Evolutionary conservation across 1,140 invertebrate genomes (phyloP).

Genomic region (Hesperophylax magnus): DNA sequence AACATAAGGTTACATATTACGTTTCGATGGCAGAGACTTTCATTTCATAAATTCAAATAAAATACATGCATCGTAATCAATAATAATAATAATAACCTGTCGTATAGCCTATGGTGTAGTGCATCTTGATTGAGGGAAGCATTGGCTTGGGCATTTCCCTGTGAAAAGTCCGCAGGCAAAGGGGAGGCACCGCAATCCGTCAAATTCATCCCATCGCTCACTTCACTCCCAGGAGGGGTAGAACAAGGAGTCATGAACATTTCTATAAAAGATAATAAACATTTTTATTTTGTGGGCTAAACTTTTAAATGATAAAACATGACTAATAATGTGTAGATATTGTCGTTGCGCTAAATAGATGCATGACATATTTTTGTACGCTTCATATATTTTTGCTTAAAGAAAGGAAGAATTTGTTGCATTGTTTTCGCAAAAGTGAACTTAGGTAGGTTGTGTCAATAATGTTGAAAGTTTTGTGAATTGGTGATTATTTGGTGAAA

Average conservation of each 20-base stretch:
- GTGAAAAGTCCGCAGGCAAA: constrained; percentile 57
- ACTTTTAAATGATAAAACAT: no score
- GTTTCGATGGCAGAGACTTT: no score
- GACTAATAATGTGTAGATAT: no score
- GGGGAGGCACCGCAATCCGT: constrained; percentile 65
- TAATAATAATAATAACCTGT: constrained; percentile 66
- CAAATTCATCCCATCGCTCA: constrained; percentile 62
- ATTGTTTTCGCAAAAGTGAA: no score
- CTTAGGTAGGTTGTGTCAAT: no score
- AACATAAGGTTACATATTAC: background rate
- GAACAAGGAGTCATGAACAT: constrained; percentile 93
- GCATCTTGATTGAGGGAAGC: constrained; percentile 74
- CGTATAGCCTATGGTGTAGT: constrained; percentile 84
- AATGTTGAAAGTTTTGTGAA: no score
- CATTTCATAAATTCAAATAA: background rate
- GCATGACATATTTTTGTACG: no score
- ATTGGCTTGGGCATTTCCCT: constrained; percentile 59
- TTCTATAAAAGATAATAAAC: constrained; percentile 63
- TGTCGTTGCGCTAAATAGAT: no score
- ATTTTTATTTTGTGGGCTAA: background rate
- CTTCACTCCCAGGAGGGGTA: constrained; percentile 87
- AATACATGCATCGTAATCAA: background rate
- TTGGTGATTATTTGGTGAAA: no score
- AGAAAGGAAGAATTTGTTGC: no score
- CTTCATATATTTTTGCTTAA: no score